These are phyloP conservation scores for Forbesichthys papilliferus DNA, from an alignment of 2,113 vertebrate genomes.

Conservation along the genomic window DNA sequence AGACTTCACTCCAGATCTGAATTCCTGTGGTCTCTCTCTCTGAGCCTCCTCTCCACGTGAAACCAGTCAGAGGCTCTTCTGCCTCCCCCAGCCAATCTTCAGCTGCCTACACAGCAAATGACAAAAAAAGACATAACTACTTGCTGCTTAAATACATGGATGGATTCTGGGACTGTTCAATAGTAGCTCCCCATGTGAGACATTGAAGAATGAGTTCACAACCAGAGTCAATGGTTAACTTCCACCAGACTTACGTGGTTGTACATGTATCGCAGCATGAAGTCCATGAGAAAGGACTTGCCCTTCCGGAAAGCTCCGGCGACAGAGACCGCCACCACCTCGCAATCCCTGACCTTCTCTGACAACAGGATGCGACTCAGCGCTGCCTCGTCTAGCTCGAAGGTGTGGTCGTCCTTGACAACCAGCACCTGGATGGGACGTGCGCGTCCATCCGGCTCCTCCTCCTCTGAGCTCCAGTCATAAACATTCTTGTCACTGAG, in stretches of 20 bases:
- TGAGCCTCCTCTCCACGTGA: constrained; percentile 96
- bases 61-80: constrained; percentile 93
- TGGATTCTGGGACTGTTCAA: background rate
- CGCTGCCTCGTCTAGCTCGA: constrained; percentile 92
- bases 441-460: constrained; percentile 88
- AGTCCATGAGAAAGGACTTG: constrained; percentile 99
- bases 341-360: constrained; percentile 88
- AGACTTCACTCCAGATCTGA: constrained; percentile 97
- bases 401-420: constrained; percentile 96
- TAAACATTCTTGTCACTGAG: constrained; percentile 87
- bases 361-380: constrained; percentile 91
- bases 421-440: constrained; percentile 92
- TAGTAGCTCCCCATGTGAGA: background rate
- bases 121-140: background rate
- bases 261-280: constrained; percentile 99
- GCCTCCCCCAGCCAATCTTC: constrained; percentile 89
- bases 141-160: background rate
- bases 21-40: constrained; percentile 97
- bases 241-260: constrained; percentile 79
- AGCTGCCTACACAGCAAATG: constrained; percentile 73
- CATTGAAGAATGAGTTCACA: background rate
- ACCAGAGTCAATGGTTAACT: background rate
- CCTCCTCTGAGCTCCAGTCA: constrained; percentile 97
- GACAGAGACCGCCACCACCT: constrained; percentile 94
- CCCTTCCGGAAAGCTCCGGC: constrained; percentile 97